Percentiles rank a stretch among this genome's conserved stretches.
Conservation (phyloP, 1,140 invertebrate species). For the Streblospio benedicti region DNA sequence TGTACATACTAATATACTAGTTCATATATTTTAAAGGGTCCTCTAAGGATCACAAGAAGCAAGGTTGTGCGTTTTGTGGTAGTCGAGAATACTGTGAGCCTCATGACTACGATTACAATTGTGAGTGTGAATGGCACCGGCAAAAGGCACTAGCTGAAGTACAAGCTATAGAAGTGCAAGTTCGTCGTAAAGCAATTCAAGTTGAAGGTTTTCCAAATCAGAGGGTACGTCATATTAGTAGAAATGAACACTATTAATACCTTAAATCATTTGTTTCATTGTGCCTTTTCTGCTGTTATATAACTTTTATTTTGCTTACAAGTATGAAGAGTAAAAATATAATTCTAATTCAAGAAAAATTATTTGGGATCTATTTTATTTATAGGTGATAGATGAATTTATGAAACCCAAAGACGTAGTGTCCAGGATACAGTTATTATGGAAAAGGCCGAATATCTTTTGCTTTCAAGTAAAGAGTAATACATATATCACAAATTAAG, state of each 20-base stretch:
- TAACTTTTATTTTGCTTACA: neutral
- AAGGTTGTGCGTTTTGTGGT: neutral
- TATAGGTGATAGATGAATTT: slow-evolving; percentile 66
- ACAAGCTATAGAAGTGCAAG: slow-evolving; percentile 23
- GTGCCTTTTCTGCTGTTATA: neutral
- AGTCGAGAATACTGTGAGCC: neutral
- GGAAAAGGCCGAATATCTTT: slow-evolving; percentile 20
- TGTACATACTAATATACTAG: neutral
- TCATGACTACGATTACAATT: neutral
- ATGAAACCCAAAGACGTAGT: slow-evolving; percentile 51
- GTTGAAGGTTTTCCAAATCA: slow-evolving; percentile 32
- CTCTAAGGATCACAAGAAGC: neutral
- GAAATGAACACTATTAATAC: neutral
- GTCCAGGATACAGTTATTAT: slow-evolving; percentile 27
- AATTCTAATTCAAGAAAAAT: neutral
- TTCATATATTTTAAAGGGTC: neutral
- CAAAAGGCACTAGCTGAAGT: neutral
- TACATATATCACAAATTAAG: neutral
- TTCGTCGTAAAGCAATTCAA: slow-evolving; percentile 25
- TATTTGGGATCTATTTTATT: neutral
- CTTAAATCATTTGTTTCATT: neutral
- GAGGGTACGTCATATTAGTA: slow-evolving; percentile 22
- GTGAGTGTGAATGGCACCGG: neutral
- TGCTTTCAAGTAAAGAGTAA: slow-evolving; percentile 18
- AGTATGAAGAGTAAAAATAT: neutral